Conservation (phyloP, 2,797 vertebrate species). For the Pipistrellus pygmaeus region DNA sequence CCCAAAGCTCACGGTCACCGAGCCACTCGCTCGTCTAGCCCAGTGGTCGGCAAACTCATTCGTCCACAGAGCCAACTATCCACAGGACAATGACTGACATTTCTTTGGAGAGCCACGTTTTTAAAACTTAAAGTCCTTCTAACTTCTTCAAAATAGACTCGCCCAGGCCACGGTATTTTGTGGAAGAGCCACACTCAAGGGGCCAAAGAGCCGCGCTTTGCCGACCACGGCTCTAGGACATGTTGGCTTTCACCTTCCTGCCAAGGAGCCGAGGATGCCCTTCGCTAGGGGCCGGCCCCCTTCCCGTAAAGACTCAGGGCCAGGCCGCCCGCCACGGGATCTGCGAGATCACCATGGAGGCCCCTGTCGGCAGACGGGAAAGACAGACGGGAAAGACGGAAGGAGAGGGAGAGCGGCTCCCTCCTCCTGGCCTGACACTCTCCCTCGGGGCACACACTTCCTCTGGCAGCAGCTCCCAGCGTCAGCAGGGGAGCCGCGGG, state of each 20-base stretch:
- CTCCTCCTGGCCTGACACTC: not conserved
- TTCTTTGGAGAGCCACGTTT: too few relatives aligned
- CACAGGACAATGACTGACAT: too few relatives aligned
- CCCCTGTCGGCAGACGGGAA: not conserved
- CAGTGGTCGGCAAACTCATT: too few relatives aligned
- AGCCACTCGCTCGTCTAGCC: not conserved
- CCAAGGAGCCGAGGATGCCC: not conserved
- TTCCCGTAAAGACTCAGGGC: not conserved
- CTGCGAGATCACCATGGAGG: not conserved
- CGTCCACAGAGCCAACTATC: too few relatives aligned
- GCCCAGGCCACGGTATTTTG: too few relatives aligned
- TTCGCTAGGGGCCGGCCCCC: not conserved
- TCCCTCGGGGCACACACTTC: not conserved
- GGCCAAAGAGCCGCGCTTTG: too few relatives aligned
- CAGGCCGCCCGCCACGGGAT: not conserved
- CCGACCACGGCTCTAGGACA: too few relatives aligned
- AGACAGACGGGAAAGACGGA: not conserved
- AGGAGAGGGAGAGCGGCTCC: not conserved
- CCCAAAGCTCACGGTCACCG: not conserved
- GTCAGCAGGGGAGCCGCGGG: constrained; percentile 9
- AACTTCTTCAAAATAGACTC: too few relatives aligned
- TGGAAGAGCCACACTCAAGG: too few relatives aligned
- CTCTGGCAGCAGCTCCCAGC: not conserved
- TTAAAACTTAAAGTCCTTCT: too few relatives aligned
- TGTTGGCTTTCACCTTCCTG: not conserved